These are phyloP conservation scores for Pedicia rivosa DNA, from an alignment of 2,888 invertebrate species.

Conservation along the genomic window DNA sequence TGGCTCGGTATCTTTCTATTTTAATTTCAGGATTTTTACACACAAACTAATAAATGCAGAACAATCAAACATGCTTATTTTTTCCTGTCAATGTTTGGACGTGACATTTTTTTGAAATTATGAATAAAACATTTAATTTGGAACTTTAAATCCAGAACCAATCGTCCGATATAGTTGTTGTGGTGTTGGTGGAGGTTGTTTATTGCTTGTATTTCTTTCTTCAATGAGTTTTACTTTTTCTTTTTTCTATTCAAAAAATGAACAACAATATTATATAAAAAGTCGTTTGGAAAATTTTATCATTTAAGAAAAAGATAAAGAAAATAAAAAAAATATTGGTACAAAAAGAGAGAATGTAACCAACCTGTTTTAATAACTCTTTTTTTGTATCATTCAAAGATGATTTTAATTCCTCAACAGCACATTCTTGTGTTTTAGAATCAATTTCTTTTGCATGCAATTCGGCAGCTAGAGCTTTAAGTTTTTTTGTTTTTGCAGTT, in stretches of 20 bases:
- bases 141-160: not conserved
- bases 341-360: too few species aligned
- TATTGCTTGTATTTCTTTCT: not conserved
- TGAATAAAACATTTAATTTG: not conserved
- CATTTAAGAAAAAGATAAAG: not conserved
- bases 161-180: conserved; percentile 15
- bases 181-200: not conserved
- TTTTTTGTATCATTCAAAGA: conserved; percentile 21
- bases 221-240: conserved; percentile 8
- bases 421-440: conserved; percentile 20
- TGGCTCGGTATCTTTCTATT: too few species aligned
- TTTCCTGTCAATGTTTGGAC: too few species aligned
- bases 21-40: too few species aligned
- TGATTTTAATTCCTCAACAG: conserved; percentile 20
- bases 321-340: too few species aligned
- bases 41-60: too few species aligned
- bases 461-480: conserved; percentile 25
- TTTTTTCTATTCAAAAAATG: conserved; percentile 5
- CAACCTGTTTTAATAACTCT: conserved; percentile 14
- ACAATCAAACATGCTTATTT: too few species aligned
- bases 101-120: too few species aligned
- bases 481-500: conserved; percentile 18
- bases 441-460: conserved; percentile 25
- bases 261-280: too few species aligned
- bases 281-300: too few species aligned